Conservation (phyloP, 2,113 vertebrate genomes). For the Ginglymostoma cirratum region DNA sequence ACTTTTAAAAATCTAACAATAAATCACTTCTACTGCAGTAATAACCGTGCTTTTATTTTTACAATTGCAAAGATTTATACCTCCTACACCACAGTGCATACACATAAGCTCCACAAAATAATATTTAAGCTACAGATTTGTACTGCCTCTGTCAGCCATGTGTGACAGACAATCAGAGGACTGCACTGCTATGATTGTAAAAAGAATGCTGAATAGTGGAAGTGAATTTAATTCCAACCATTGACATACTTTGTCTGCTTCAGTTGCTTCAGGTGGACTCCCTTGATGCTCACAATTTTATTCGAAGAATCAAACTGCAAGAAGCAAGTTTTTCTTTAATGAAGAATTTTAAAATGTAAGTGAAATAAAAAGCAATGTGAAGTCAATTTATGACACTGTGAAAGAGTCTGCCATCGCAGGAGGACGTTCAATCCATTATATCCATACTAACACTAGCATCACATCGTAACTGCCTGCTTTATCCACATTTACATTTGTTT, state of each 20-base stretch:
- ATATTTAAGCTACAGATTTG: not conserved
- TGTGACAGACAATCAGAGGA: not conserved
- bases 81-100: not conserved
- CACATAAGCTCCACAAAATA: not conserved
- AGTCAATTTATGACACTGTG: not conserved
- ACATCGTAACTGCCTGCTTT: not conserved
- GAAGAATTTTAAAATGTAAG: not conserved
- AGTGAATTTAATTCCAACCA: not conserved
- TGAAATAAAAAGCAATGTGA: not conserved
- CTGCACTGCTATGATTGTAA: not conserved
- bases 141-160: not conserved
- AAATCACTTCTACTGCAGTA: not conserved
- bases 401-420: not conserved
- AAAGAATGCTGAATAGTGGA: conserved; percentile 1
- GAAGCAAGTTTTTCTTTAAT: not conserved
- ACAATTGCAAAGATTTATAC: not conserved
- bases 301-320: not conserved
- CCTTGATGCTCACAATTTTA: not conserved
- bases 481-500: not conserved
- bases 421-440: not conserved
- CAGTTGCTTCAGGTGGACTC: not conserved
- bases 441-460: not conserved
- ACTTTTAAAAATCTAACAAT: not conserved
- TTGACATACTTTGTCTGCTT: not conserved
- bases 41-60: not conserved